Evolutionary conservation across 1,140 invertebrate genomes (phyloP).

Genomic region (Popillia japonica): DNA sequence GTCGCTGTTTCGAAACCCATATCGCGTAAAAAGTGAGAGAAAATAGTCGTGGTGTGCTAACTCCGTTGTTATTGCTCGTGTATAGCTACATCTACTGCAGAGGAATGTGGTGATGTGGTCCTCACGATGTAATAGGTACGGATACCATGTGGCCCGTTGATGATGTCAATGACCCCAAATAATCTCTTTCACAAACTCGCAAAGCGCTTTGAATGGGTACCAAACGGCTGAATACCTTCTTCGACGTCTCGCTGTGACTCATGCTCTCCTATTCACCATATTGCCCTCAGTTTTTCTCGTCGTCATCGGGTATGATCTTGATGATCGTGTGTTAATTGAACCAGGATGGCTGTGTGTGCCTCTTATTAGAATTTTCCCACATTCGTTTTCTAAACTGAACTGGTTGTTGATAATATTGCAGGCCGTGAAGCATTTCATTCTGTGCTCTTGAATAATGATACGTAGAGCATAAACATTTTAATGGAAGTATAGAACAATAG

Average conservation of each 20-base stretch:
- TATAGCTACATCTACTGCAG: not conserved
- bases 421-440: not conserved
- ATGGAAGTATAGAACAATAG: not conserved
- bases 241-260: constrained; percentile 46
- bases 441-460: not conserved
- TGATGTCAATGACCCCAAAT: constrained; percentile 34
- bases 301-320: not conserved
- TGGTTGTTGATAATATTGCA: not conserved
- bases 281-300: not conserved
- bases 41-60: not conserved
- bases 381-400: not conserved
- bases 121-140: constrained; percentile 20
- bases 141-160: constrained; percentile 26
- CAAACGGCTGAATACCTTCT: constrained; percentile 1
- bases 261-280: constrained; percentile 27
- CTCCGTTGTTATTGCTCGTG: not conserved
- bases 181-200: constrained; percentile 15
- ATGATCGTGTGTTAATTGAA: constrained; percentile 13
- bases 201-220: constrained; percentile 12
- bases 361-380: not conserved
- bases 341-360: not conserved
- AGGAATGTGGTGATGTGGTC: constrained; percentile 31
- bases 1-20: constrained; percentile 28
- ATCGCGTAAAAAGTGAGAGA: constrained; percentile 26
- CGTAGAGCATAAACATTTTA: not conserved